Conservation (phyloP, 2,888 invertebrate genomes). For the Limnephilus rhombicus region DNA sequence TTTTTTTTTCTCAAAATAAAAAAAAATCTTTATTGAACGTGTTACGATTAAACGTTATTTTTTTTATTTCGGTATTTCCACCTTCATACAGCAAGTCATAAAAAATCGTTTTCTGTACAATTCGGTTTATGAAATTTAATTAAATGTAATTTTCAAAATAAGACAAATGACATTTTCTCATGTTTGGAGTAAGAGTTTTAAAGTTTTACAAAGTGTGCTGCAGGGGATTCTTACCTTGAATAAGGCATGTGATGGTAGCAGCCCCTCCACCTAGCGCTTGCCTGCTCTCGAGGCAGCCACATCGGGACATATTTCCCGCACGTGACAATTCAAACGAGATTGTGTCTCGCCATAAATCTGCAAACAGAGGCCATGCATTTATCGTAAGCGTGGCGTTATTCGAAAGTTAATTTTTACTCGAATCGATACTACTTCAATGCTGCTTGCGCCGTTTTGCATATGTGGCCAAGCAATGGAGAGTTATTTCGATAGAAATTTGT, state of each 20-base stretch:
- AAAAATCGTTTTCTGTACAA: too few relatives aligned
- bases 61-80: too few relatives aligned
- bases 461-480: neutral
- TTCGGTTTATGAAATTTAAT: neutral
- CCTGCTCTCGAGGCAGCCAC: neutral
- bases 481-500: neutral
- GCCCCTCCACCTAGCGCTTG: neutral
- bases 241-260: neutral
- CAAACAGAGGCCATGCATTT: constrained; percentile 65
- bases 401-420: constrained; percentile 61
- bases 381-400: constrained; percentile 60
- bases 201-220: neutral
- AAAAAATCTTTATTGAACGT: too few relatives aligned
- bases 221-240: neutral
- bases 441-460: neutral
- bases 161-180: too few relatives aligned
- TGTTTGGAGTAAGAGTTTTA: neutral
- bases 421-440: constrained; percentile 45
- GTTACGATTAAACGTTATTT: too few relatives aligned
- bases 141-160: too few relatives aligned
- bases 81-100: too few relatives aligned
- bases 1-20: too few relatives aligned
- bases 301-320: constrained; percentile 64
- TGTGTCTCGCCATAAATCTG: constrained; percentile 68
- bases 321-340: constrained; percentile 66